A percentile compares a stretch with the other conserved stretches of the same genome.
Evolutionary conservation across 2,797 vertebrate species (phyloP).

Genomic region (Linurgus olivaceus): DNA sequence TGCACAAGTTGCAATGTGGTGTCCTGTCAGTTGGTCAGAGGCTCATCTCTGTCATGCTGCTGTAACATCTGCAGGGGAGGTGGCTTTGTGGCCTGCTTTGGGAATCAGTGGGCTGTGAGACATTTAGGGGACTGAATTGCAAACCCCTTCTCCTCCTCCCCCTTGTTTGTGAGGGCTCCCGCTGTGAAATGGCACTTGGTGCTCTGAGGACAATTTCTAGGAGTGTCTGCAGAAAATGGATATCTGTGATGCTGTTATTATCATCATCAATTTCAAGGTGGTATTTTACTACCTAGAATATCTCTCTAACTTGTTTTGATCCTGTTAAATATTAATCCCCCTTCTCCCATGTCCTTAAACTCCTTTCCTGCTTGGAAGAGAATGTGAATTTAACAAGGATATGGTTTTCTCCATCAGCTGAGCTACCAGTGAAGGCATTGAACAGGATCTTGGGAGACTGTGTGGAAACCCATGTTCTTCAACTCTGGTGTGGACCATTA

Average conservation of each 20-base stretch:
- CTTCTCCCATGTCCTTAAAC: neutral
- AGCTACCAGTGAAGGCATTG: neutral
- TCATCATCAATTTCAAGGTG: neutral
- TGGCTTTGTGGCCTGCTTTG: rapidly evolving
- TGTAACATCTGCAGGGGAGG: neutral
- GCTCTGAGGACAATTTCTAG: neutral
- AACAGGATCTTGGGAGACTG: neutral
- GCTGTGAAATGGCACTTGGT: neutral
- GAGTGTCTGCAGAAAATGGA: neutral
- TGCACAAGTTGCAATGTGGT: rapidly evolving
- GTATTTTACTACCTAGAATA: neutral
- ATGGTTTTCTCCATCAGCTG: neutral
- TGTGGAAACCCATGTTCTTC: neutral
- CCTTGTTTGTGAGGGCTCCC: neutral
- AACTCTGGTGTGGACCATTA: neutral
- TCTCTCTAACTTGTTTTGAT: neutral
- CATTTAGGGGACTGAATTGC: neutral
- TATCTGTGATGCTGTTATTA: rapidly evolving
- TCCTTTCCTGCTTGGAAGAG: neutral
- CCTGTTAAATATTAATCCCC: neutral
- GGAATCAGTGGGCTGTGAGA: neutral
- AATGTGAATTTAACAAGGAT: neutral
- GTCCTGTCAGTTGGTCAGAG: neutral
- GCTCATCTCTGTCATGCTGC: rapidly evolving
- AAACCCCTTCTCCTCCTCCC: neutral